A percentile compares a stretch with the other conserved stretches of the same genome.
phyloP scores from a whole-genome alignment of 2,113 vertebrate species.

The Colistium nudipinnis region DNA sequence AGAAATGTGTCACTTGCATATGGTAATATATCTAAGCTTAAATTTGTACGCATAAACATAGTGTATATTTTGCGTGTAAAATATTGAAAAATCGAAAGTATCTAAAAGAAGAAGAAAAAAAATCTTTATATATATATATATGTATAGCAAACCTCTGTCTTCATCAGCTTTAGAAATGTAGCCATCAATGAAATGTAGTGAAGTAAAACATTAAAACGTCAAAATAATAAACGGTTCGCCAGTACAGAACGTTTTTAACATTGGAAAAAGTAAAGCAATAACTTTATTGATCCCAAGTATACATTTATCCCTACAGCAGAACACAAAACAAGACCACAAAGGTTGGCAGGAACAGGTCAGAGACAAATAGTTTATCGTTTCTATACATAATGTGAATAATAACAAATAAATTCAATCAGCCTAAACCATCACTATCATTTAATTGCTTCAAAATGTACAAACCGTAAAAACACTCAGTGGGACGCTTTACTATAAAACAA shows the following conservation, averaged over 20 bases:
- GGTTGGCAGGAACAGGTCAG: not conserved
- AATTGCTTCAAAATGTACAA: constrained; percentile 15
- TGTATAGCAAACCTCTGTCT: too few species aligned
- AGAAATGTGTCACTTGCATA: too few species aligned
- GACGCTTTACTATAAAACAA: not conserved
- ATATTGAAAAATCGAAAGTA: too few species aligned
- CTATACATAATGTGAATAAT: not conserved
- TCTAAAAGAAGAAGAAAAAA: too few species aligned
- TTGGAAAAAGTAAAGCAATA: not conserved
- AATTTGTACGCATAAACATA: too few species aligned
- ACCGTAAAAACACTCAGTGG: not conserved
- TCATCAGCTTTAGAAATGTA: too few species aligned
- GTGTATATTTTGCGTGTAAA: too few species aligned
- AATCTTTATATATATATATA: too few species aligned
- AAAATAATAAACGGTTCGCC: not conserved
- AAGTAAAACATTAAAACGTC: not conserved
- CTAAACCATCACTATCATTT: constrained; percentile 3
- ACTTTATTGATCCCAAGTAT: not conserved
- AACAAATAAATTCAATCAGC: constrained; percentile 24
- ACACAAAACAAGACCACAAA: too few species aligned
- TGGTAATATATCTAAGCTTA: too few species aligned
- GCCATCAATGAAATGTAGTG: too few species aligned
- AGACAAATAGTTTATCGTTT: not conserved
- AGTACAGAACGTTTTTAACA: not conserved
- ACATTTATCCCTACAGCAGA: not conserved